Evolutionary conservation across 2,113 vertebrate genomes (phyloP), one percentile per base, ranked within the genome.

Genomic region (Chlorodrepanis virens): DNA sequence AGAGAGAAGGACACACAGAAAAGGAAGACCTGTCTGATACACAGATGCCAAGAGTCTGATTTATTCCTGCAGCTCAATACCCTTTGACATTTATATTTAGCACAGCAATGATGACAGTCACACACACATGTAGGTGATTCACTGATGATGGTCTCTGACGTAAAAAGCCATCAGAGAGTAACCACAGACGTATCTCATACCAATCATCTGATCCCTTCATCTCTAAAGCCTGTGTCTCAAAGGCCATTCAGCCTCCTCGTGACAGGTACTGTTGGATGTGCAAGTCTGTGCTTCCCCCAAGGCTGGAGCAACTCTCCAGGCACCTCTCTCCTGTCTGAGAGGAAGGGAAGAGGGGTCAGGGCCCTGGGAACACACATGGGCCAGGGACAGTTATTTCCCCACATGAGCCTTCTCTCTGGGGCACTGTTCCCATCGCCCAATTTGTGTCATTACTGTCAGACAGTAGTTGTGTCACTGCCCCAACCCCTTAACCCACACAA

Each of bases 21-120:
- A 59, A 78, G 25, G 24, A 86, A 86, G 59, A 81, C 18, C 45
- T 60, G 63, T 25, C 52, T 40, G 40, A 89, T 27, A 71, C 12
- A 28, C 0, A 2, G 39, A 42, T 12, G 35, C 52, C 44, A 53
- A 27, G 10, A 50, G 18, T 31, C 37, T n/a, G 69, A 33, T 84
- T 53, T 87, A 70, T 49, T 85, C 25, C 74, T 64, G 47, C 67
- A 84, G 82, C 64, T 67, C 81, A 72, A 53, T 20, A 67, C 65
- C 86, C 82, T 94, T 35, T 86, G 60, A 54, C 42, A 69, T 83
- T 84, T 94, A 70, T 94, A 83, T 93, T 93, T 91, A 94, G 77
- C 75, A 45, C 80, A 85, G 94, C 71, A 78, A 27, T 5, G 29
- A 74, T 6, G 20, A 53, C 77, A 94, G 60, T 85, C 77, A 87